phyloP scores from a whole-genome alignment of 1,140 invertebrate species.

The Rhopalosiphum padi region DNA sequence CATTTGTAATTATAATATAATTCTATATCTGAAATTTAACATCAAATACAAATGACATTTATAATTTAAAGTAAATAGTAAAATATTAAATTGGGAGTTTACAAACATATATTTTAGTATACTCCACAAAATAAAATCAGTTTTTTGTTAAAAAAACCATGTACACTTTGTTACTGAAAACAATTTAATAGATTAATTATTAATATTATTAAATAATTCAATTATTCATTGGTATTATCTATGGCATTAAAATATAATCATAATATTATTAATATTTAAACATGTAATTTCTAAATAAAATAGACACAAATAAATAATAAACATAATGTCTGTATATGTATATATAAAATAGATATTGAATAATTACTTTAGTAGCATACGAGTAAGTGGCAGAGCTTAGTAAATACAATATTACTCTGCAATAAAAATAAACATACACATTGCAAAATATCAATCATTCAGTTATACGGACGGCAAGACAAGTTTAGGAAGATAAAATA shows the following conservation, averaged over 20 bases:
- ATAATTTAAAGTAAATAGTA: background rate
- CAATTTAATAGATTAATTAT: background rate
- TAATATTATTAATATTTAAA: background rate
- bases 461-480: background rate
- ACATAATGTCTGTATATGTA: background rate
- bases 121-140: background rate
- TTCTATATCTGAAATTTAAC: background rate
- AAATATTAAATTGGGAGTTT: background rate
- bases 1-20: background rate
- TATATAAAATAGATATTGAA: conserved; percentile 15
- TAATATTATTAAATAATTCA: background rate
- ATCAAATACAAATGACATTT: background rate
- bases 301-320: background rate
- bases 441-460: background rate
- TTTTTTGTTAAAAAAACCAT: background rate
- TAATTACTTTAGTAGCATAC: background rate
- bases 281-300: background rate
- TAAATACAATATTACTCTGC: conserved; percentile 5
- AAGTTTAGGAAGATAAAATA: background rate
- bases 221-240: background rate
- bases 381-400: background rate
- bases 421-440: conserved; percentile 3
- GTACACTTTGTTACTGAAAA: background rate
- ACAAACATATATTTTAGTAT: background rate
- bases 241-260: background rate